Evolutionary conservation across 2,113 vertebrate genomes (phyloP).

Genomic region (Paedocypris sp.): DNA sequence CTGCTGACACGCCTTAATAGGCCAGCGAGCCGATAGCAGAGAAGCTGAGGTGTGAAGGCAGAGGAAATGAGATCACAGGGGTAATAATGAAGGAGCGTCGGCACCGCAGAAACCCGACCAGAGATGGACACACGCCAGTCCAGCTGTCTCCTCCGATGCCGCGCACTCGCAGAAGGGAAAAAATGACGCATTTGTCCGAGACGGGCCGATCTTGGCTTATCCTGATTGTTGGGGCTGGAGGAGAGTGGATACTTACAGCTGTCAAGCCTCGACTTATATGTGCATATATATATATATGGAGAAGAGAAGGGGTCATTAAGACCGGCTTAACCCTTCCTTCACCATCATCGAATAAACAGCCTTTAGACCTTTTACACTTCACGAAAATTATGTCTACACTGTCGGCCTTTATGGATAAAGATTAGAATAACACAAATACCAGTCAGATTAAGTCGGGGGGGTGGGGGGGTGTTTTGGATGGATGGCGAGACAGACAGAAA

Average conservation of each 20-base stretch:
- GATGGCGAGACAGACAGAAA: background rate
- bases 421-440: slow-evolving; percentile 20
- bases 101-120: background rate
- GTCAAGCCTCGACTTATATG: background rate
- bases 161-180: background rate
- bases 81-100: slow-evolving; percentile 3
- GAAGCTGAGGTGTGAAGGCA: slow-evolving; percentile 12
- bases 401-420: slow-evolving; percentile 11
- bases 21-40: slow-evolving; percentile 12
- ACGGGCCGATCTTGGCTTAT: slow-evolving; percentile 18
- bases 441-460: background rate
- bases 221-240: slow-evolving; percentile 11
- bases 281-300: background rate
- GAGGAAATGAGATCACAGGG: background rate
- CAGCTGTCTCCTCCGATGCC: slow-evolving; percentile 3
- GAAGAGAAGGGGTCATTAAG: slow-evolving; percentile 2
- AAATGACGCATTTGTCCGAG: slow-evolving; percentile 5
- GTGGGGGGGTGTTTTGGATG: background rate
- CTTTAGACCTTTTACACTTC: background rate
- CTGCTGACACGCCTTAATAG: slow-evolving; percentile 11
- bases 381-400: background rate
- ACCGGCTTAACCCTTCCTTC: background rate
- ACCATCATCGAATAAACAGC: slow-evolving; percentile 7
- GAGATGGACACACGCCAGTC: slow-evolving; percentile 8
- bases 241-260: slow-evolving; percentile 17